Conservation (phyloP, 1,140 invertebrate genomes). For the Hypothenemus hampei region DNA sequence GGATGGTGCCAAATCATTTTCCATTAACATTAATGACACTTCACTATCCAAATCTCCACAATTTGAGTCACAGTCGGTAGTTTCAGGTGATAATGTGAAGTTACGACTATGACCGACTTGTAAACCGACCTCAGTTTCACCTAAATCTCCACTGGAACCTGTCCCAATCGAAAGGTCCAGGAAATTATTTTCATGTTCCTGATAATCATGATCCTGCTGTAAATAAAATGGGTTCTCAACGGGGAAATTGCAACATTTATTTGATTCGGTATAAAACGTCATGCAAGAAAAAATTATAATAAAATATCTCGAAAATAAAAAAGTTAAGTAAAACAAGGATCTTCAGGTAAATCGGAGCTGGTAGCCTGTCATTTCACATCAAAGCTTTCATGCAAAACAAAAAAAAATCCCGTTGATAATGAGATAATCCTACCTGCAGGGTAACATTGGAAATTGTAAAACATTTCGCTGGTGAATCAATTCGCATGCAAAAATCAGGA, state of each 20-base stretch:
- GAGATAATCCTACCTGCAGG: conserved; percentile 46
- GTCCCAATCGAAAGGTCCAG: conserved; percentile 60
- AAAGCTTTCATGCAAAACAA: conserved; percentile 6
- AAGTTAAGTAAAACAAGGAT: too few species aligned
- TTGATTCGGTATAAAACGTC: too few species aligned
- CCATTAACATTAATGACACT: conserved; percentile 67
- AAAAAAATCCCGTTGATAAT: conserved; percentile 11
- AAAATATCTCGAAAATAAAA: too few species aligned
- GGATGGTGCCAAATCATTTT: conserved; percentile 55
- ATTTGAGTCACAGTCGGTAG: conserved; percentile 91
- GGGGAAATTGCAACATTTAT: too few species aligned
- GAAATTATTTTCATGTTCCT: conserved; percentile 60
- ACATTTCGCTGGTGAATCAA: conserved; percentile 51
- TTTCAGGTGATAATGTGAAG: conserved; percentile 89
- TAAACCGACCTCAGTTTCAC: conserved; percentile 61
- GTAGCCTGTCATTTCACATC: too few species aligned
- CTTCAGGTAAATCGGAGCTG: too few species aligned
- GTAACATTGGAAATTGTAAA: conserved; percentile 53
- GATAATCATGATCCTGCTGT: conserved; percentile 49
- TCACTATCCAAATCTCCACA: conserved; percentile 79
- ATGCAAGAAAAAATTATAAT: too few species aligned
- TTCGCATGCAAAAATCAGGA: conserved; percentile 43
- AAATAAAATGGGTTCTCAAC: conserved; percentile 10
- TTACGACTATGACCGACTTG: conserved; percentile 64
- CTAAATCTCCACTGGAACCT: conserved; percentile 63